Evolutionary conservation across 2,888 invertebrate genomes (phyloP).

Genomic region (Trissolcus brochymenae): DNA sequence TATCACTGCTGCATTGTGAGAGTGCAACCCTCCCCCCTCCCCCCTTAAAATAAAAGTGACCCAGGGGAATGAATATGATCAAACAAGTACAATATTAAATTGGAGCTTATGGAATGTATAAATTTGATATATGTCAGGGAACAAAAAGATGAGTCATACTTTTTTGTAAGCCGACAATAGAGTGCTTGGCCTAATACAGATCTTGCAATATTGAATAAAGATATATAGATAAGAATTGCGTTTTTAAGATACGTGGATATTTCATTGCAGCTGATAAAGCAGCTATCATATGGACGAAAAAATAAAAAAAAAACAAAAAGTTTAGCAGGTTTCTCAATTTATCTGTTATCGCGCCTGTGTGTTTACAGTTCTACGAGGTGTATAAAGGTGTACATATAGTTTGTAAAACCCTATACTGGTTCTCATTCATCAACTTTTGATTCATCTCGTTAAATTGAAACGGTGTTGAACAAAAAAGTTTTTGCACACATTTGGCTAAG

Average conservation of each 20-base stretch:
- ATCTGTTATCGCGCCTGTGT: constrained; percentile 17
- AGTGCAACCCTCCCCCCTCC: neutral
- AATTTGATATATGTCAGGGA: no score
- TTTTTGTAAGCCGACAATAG: neutral
- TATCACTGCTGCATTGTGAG: constrained; percentile 22
- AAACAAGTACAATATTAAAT: no score
- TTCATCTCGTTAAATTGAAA: no score
- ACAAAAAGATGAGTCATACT: neutral
- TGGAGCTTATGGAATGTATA: no score
- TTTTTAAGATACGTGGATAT: constrained; percentile 9
- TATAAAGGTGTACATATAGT: no score
- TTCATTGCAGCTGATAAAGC: constrained; percentile 26
- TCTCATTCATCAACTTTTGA: no score
- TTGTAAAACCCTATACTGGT: no score
- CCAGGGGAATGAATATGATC: constrained; percentile 17
- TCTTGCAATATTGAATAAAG: constrained; percentile 1
- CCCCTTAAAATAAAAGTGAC: constrained; percentile 27
- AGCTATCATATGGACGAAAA: constrained; percentile 19
- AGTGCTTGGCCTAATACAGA: neutral
- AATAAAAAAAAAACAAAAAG: constrained; percentile 21
- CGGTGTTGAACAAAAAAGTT: no score
- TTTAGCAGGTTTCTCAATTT: constrained; percentile 16
- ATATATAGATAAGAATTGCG: constrained; percentile 14
- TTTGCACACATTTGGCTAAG: no score
- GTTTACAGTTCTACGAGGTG: no score